Percentiles rank a stretch among this genome's conserved stretches.
Conservation (phyloP, 2,797 vertebrate genomes). For the Protosalanx chinensis region DNA sequence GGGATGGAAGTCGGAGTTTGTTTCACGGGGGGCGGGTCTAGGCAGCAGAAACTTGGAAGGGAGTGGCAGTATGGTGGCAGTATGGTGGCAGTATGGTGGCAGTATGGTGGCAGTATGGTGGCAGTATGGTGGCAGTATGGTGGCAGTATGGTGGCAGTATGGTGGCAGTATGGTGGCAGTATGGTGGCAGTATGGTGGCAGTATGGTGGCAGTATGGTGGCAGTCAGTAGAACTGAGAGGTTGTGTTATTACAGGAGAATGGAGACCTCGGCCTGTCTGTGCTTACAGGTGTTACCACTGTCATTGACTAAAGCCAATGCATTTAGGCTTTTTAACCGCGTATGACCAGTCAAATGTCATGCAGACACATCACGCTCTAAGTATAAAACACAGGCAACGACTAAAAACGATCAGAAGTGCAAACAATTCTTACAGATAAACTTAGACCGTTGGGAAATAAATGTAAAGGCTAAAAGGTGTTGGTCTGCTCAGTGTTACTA, state of each 20-base stretch:
- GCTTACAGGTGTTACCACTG: not conserved
- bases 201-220: conserved; percentile 12
- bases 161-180: too few species aligned
- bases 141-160: too few species aligned
- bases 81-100: not conserved
- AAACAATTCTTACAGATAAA: too few species aligned
- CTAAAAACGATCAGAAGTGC: too few species aligned
- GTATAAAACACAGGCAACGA: too few species aligned
- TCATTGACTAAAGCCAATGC: too few species aligned
- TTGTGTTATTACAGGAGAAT: not conserved
- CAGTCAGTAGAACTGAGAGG: conserved; percentile 15
- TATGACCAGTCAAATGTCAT: too few species aligned
- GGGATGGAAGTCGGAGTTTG: conserved; percentile 30
- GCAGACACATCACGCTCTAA: not conserved
- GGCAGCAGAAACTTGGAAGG: conserved; percentile 28
- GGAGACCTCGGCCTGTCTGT: conserved; percentile 1
- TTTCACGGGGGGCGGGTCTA: conserved; percentile 40
- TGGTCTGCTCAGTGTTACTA: not conserved
- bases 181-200: too few species aligned
- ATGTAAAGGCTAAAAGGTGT: not conserved
- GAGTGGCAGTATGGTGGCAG: conserved; percentile 28
- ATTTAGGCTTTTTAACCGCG: too few species aligned
- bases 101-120: too few species aligned
- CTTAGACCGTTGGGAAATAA: too few species aligned
- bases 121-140: too few species aligned